phyloP scores from a whole-genome alignment of 1,140 invertebrate species.

The Musca vetustissima region DNA sequence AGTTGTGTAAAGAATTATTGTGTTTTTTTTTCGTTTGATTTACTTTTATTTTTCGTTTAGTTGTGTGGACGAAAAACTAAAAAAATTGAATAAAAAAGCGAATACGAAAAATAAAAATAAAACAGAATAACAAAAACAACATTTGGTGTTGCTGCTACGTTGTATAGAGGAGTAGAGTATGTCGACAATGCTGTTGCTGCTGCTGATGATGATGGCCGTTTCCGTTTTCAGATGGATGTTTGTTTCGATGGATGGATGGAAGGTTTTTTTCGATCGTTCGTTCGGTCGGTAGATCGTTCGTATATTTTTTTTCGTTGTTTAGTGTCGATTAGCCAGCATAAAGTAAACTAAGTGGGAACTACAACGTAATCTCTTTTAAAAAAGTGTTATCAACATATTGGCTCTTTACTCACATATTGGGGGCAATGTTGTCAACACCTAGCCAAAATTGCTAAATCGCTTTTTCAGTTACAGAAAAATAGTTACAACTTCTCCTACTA shows the following conservation, averaged over 20 bases:
- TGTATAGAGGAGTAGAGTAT: not conserved
- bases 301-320: not conserved
- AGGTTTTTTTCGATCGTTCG: not conserved
- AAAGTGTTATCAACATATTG: no score
- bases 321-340: not conserved
- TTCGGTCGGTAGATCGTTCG: no score
- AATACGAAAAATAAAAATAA: no score
- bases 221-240: slow-evolving; percentile 42
- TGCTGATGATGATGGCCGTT: slow-evolving; percentile 51
- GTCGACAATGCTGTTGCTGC: slow-evolving; percentile 33
- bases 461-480: no score
- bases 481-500: no score
- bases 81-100: no score
- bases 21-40: slow-evolving; percentile 5
- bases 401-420: no score
- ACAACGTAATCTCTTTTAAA: no score
- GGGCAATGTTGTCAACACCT: no score
- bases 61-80: not conserved
- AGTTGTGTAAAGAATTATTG: not conserved
- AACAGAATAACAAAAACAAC: slow-evolving; percentile 21
- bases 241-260: not conserved
- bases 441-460: no score
- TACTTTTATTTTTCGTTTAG: slow-evolving; percentile 5
- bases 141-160: slow-evolving; percentile 23
- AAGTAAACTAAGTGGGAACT: no score